Conservation (phyloP, 1,140 invertebrate genomes). For the Meloidogyne chitwoodi region DNA sequence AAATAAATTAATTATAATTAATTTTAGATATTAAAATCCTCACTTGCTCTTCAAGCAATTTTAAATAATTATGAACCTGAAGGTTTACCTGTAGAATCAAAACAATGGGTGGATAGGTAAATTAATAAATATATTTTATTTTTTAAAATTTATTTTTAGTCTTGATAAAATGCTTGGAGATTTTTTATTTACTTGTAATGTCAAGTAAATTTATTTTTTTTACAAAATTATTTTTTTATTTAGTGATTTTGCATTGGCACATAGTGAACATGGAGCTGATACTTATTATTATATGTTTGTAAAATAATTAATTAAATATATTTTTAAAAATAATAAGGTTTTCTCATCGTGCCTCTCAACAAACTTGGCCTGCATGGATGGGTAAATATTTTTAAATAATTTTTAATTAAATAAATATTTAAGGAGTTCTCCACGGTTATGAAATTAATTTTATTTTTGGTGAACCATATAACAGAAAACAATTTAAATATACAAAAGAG, state of each 20-base stretch:
- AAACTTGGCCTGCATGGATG: conserved; percentile 90
- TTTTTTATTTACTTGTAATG: conserved; percentile 89
- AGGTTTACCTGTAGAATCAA: conserved; percentile 29
- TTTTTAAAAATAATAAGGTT: neutral
- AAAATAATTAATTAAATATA: neutral
- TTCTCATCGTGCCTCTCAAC: conserved; percentile 61
- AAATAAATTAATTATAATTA: too few relatives aligned
- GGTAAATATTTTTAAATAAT: conserved; percentile 67
- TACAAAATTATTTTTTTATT: too few relatives aligned
- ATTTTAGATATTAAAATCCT: conserved; percentile 52
- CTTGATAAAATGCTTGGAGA: conserved; percentile 77
- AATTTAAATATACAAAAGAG: conserved; percentile 70
- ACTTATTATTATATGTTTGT: conserved; percentile 65
- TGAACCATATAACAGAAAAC: conserved; percentile 77
- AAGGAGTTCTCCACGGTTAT: conserved; percentile 71
- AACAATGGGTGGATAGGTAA: conserved; percentile 23
- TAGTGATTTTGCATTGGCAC: conserved; percentile 68
- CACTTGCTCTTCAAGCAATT: conserved; percentile 47
- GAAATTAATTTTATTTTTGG: conserved; percentile 92
- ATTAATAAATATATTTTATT: neutral
- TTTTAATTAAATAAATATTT: neutral
- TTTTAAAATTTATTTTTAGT: conserved; percentile 30
- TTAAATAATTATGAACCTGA: conserved; percentile 51
- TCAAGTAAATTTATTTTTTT: conserved; percentile 66
- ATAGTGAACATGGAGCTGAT: conserved; percentile 53